Evolutionary conservation across 2,888 invertebrate species (phyloP).

Genomic region (Megastigmus dorsalis): DNA sequence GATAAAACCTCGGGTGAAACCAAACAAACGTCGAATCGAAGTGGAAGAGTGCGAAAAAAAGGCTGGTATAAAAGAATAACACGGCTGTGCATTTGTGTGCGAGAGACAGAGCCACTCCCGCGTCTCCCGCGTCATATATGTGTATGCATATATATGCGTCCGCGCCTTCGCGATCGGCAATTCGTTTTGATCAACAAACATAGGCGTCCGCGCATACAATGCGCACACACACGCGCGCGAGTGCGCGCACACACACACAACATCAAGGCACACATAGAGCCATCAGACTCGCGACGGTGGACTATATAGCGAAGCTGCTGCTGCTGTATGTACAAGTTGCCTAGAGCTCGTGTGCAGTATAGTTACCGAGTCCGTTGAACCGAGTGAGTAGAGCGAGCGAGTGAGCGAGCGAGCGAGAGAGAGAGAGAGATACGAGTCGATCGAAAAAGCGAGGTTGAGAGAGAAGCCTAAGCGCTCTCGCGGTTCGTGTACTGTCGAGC

Average conservation of each 20-base stretch:
- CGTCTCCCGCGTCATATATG: too few relatives aligned
- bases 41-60: not conserved
- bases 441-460: not conserved
- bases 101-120: too few relatives aligned
- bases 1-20: too few relatives aligned
- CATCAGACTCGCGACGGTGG: not conserved
- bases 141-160: not conserved
- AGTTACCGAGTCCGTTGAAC: slow-evolving; percentile 22
- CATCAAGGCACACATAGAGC: not conserved
- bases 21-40: too few relatives aligned
- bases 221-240: not conserved
- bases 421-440: not conserved
- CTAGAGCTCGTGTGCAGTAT: not conserved
- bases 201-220: not conserved
- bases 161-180: not conserved
- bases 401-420: too few relatives aligned
- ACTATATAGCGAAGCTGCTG: not conserved
- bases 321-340: too few relatives aligned
- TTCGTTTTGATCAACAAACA: not conserved
- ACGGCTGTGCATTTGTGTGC: too few relatives aligned
- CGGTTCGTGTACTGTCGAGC: not conserved
- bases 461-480: too few relatives aligned
- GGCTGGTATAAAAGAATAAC: too few relatives aligned
- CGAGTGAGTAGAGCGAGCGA: not conserved
- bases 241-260: not conserved